These are phyloP conservation scores for Druceiella hillmani DNA, from an alignment of 2,888 invertebrate genomes.

Conservation along the genomic window DNA sequence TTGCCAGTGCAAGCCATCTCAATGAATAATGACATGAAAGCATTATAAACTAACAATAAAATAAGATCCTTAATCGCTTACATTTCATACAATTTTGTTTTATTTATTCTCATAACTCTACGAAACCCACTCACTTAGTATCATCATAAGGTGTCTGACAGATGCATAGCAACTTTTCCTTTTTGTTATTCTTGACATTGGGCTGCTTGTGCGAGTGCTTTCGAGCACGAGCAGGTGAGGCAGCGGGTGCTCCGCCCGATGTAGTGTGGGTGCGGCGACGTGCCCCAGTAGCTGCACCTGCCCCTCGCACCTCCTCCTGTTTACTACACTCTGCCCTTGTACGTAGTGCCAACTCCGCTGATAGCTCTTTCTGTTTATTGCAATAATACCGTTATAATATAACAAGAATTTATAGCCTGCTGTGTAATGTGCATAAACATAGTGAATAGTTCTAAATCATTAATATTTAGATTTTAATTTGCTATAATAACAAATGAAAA, in stretches of 20 bases:
- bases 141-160: conserved; percentile 95
- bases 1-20: no score
- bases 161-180: conserved; percentile 83
- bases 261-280: conserved; percentile 32
- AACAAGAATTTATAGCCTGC: no score
- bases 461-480: no score
- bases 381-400: conserved; percentile 10
- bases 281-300: conserved; percentile 38
- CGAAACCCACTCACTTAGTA: conserved; percentile 72
- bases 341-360: conserved; percentile 63
- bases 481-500: no score
- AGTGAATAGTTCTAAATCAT: no score
- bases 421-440: no score
- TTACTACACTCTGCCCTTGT: conserved; percentile 68
- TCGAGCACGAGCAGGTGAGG: conserved; percentile 19
- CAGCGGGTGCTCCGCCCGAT: conserved; percentile 30
- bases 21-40: no score
- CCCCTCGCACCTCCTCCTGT: conserved; percentile 60
- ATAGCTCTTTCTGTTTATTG: conserved; percentile 60
- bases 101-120: no score
- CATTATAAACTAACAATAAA: no score
- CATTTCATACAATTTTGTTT: no score
- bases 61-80: no score
- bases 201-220: conserved; percentile 14
- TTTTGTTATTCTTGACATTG: conserved; percentile 44